Base-by-base conservation (phyloP, 2,797 vertebrate genomes). In the Notoglanidium macrostoma region DNA sequence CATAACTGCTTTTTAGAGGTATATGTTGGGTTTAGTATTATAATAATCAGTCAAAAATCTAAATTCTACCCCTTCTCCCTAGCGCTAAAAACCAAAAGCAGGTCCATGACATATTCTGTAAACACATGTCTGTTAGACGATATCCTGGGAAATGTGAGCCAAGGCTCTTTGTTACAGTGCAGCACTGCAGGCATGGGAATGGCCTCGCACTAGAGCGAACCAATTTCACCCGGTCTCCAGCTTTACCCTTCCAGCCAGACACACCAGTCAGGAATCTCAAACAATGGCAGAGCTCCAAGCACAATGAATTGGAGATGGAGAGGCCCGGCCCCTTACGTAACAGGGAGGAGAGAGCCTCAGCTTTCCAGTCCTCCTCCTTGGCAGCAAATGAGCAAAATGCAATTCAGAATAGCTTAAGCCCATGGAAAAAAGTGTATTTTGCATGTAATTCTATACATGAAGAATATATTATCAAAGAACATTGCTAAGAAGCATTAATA, bases 181-280 rank as follows among this genome's bases (percentile, higher is more conserved):
- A 57, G 63, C 15, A 54, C 5, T 32, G 49, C 49, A 87, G 59
- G 59, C 84, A 78, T 82, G 87, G 32, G 51, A 90, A 81, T 85
- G 87, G 85, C 82, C 83, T 81, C 80, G 88, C 90, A 68, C n/a
- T 83, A 83, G 72, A 85, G 61, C 78, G 65, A 81, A 78, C 57
- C 51, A 51, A 49, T 72, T 86, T 88, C 90, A 95, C 96, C 96
- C 93, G 80, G 92, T 95, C 92, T 93, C 96, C 97, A 96, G 94
- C 91, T 29, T 83, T 91, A 93, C 96, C 96, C 88, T 94, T 89
- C 92, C 94, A 95, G 95, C 96, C 97, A 94, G 94, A 90, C 95
- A 92, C 93, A 91, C 92, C 0, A 0, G 88, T 93, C 63, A 93
- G 92, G 93, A 94, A 94, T 92, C 91, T 92, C 92, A 89, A 93